phyloP scores from a whole-genome alignment of 2,797 vertebrate genomes.

The Chloroceryle inda region DNA sequence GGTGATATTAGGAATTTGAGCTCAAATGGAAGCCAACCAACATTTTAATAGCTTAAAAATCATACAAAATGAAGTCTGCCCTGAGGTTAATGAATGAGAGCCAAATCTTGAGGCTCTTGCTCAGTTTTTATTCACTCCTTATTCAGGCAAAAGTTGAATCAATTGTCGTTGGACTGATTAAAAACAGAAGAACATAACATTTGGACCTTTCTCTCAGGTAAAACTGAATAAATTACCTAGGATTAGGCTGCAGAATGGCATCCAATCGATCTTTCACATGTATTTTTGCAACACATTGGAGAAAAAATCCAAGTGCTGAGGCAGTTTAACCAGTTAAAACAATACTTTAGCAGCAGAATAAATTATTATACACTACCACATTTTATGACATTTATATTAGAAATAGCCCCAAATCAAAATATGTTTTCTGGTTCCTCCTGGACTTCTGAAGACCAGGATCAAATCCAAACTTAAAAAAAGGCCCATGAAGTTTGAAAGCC shows the following conservation, averaged over 20 bases:
- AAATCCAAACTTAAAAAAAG: conserved; percentile 13
- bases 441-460: background rate
- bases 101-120: conserved; percentile 58
- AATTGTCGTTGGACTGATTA: conserved; percentile 62
- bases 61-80: conserved; percentile 67
- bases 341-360: conserved; percentile 36
- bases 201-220: conserved; percentile 54
- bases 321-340: conserved; percentile 13
- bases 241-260: conserved; percentile 59
- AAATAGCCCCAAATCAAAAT: conserved; percentile 33
- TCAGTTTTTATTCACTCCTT: conserved; percentile 46
- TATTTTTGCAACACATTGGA: background rate
- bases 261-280: conserved; percentile 38
- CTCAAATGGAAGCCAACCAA: conserved; percentile 69
- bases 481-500: background rate
- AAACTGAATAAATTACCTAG: conserved; percentile 59
- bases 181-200: conserved; percentile 62
- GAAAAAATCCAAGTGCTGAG: conserved; percentile 5
- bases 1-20: conserved; percentile 70
- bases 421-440: background rate
- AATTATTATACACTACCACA: background rate
- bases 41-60: conserved; percentile 71
- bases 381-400: conserved; percentile 58
- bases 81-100: conserved; percentile 69
- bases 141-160: conserved; percentile 62